Conservation (phyloP, 1,140 invertebrate genomes). For the Ladona fulva region DNA sequence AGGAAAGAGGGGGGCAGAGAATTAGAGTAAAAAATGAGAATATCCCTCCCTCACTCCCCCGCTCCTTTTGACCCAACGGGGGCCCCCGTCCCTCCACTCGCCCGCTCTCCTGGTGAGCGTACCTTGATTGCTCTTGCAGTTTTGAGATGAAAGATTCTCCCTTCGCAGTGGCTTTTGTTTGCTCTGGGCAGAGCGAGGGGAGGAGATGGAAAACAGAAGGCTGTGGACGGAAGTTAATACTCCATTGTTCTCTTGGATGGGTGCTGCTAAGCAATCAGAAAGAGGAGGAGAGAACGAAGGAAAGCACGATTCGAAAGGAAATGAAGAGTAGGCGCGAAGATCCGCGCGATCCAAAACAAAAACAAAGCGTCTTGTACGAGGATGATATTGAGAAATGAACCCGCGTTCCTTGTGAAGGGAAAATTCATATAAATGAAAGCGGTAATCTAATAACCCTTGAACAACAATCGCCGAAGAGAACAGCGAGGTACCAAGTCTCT, state of each 20-base stretch:
- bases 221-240: neutral
- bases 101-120: neutral
- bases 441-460: too few relatives aligned
- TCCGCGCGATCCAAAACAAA: neutral
- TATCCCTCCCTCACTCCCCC: neutral
- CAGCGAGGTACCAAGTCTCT: too few relatives aligned
- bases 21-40: too few relatives aligned
- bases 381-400: neutral
- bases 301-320: neutral
- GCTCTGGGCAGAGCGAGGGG: neutral
- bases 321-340: neutral
- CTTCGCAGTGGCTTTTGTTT: neutral
- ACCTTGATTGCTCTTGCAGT: neutral
- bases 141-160: neutral
- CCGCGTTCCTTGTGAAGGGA: neutral
- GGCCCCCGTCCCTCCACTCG: neutral
- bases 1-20: too few relatives aligned
- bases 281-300: neutral
- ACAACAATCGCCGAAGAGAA: too few relatives aligned
- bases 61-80: neutral
- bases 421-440: neutral
- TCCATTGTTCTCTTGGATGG: slow-evolving; percentile 4
- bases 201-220: neutral
- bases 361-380: neutral
- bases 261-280: neutral